Evolutionary conservation across 2,888 invertebrate species (phyloP).

Genomic region (Cataglyphis altisquamis): DNA sequence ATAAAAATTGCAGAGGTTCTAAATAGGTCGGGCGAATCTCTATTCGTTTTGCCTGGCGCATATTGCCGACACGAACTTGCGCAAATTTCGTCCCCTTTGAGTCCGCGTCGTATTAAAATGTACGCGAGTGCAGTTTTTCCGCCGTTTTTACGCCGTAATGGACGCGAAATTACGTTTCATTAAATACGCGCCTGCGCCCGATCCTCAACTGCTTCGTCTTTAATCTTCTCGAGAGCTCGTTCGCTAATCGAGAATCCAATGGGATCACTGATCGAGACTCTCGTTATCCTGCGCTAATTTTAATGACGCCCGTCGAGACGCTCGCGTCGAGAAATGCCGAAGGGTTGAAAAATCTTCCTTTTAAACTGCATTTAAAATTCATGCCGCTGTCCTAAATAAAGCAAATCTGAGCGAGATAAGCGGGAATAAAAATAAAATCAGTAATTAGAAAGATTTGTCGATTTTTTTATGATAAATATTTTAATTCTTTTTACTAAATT

Average conservation of each 20-base stretch:
- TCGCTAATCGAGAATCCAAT: slow-evolving; percentile 44
- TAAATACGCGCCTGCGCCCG: slow-evolving; percentile 45
- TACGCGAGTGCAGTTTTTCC: slow-evolving; percentile 49
- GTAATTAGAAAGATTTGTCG: not conserved
- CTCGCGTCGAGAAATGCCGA: not conserved
- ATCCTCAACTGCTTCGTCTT: slow-evolving; percentile 49
- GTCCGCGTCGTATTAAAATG: slow-evolving; percentile 34
- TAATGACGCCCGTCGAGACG: slow-evolving; percentile 45
- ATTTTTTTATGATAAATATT: not conserved
- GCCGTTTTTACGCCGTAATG: slow-evolving; percentile 49
- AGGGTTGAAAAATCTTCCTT: slow-evolving; percentile 32
- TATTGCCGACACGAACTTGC: slow-evolving; percentile 25
- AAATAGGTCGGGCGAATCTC: slow-evolving; percentile 48
- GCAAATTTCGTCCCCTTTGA: slow-evolving; percentile 50
- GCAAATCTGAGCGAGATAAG: slow-evolving; percentile 11
- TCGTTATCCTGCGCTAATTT: slow-evolving; percentile 49
- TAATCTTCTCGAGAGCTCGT: slow-evolving; percentile 57
- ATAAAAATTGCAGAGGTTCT: slow-evolving; percentile 46
- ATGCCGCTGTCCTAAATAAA: slow-evolving; percentile 5
- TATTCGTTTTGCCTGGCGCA: slow-evolving; percentile 27
- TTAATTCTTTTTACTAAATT: not conserved
- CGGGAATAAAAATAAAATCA: not conserved
- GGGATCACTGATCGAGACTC: slow-evolving; percentile 45
- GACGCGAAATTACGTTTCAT: slow-evolving; percentile 54
- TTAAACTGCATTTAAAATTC: slow-evolving; percentile 30